These are phyloP conservation scores for Cataglyphis livida DNA, from an alignment of 2,888 invertebrate species.

Conservation along the genomic window DNA sequence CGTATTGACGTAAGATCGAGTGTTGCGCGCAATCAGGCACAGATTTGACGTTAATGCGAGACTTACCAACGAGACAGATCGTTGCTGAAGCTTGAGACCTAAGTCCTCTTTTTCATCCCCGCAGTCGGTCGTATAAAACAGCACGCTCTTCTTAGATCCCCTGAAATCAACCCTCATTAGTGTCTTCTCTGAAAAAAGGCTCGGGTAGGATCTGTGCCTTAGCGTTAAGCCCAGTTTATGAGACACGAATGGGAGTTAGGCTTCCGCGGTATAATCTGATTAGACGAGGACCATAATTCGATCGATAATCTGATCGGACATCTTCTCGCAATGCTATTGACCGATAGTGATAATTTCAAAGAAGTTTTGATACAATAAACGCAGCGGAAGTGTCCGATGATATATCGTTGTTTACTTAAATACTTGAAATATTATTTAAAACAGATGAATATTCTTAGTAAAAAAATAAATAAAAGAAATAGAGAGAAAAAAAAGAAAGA, in stretches of 20 bases:
- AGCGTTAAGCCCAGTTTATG: constrained; percentile 29
- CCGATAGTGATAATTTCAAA: constrained; percentile 15
- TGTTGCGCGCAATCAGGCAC: background rate
- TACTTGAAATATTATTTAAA: background rate
- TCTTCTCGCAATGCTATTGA: constrained; percentile 10
- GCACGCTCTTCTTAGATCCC: constrained; percentile 82
- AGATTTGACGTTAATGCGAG: background rate
- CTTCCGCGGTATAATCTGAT: constrained; percentile 49
- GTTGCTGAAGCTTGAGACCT: constrained; percentile 80
- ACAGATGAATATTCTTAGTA: background rate
- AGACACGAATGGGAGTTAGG: constrained; percentile 20
- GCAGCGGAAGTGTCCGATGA: background rate
- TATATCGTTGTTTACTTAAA: background rate
- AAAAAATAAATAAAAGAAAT: constrained; percentile 1
- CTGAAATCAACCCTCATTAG: constrained; percentile 73
- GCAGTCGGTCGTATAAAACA: constrained; percentile 83
- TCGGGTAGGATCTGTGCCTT: background rate
- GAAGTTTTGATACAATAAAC: background rate
- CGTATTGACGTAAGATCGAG: background rate
- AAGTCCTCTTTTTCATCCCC: constrained; percentile 82
- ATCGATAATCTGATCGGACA: constrained; percentile 53
- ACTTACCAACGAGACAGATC: constrained; percentile 83
- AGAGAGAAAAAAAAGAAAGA: too few species aligned
- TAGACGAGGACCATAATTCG: constrained; percentile 36
- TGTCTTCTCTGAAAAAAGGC: background rate